phyloP scores from a whole-genome alignment of 2,888 invertebrate genomes.

The Conistra vaccinii region DNA sequence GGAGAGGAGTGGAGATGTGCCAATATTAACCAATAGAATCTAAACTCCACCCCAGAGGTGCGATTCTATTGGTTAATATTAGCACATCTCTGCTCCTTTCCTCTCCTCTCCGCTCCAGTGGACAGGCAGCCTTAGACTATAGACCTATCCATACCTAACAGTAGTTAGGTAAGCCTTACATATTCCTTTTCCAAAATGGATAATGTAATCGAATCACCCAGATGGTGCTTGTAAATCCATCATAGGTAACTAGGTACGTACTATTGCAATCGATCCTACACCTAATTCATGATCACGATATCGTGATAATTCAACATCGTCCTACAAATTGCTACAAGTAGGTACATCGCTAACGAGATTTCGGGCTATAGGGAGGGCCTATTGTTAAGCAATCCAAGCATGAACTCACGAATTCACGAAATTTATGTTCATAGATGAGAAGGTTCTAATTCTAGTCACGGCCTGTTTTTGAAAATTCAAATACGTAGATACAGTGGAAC shows the following conservation, averaged over 20 bases:
- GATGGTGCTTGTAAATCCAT: slow-evolving; percentile 5
- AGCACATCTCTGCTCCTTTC: no score
- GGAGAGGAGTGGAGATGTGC: no score
- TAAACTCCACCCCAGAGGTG: no score
- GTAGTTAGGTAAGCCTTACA: neutral
- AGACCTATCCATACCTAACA: no score
- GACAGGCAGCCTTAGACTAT: no score
- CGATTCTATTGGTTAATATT: no score
- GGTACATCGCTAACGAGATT: slow-evolving; percentile 15
- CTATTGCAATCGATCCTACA: slow-evolving; percentile 4
- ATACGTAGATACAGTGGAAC: neutral
- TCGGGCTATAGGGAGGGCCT: neutral
- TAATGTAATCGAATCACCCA: slow-evolving; percentile 17
- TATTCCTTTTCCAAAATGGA: slow-evolving; percentile 19
- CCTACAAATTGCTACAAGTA: slow-evolving; percentile 37
- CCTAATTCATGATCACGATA: slow-evolving; percentile 47
- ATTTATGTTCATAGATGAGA: slow-evolving; percentile 7
- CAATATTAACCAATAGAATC: no score
- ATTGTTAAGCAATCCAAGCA: slow-evolving; percentile 40
- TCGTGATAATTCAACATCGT: slow-evolving; percentile 43
- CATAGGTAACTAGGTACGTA: neutral
- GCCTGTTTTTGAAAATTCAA: neutral
- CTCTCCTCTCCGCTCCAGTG: no score
- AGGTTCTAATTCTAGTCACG: slow-evolving; percentile 1
- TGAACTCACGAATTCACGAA: slow-evolving; percentile 45